A percentile compares a stretch with the other conserved stretches of the same genome.
phyloP scores from a whole-genome alignment of 1,140 invertebrate genomes.

The Drosophila subobscura region DNA sequence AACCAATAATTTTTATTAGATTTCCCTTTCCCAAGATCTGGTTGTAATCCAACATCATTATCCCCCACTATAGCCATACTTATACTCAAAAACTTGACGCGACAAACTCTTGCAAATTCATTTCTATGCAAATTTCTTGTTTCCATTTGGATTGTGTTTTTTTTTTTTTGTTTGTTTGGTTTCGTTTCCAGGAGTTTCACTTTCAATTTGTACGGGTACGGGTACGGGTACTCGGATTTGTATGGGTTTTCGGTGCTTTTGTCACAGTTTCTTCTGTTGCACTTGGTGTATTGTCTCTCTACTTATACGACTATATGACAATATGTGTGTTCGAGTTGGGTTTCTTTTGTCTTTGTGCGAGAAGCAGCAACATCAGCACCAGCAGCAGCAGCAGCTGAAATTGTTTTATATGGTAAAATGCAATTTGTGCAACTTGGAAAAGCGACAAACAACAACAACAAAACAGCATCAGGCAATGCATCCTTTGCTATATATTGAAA shows the following conservation, averaged over 20 bases:
- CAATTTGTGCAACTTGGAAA: constrained; percentile 81
- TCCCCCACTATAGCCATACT: constrained; percentile 31
- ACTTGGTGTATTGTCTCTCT: constrained; percentile 54
- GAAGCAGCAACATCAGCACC: constrained; percentile 3
- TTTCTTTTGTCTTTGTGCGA: constrained; percentile 64
- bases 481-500: constrained; percentile 81
- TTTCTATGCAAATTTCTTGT: constrained; percentile 82
- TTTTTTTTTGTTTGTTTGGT: constrained; percentile 30
- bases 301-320: constrained; percentile 22
- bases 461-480: constrained; percentile 68
- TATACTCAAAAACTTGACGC: constrained; percentile 22
- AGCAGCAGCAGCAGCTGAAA: constrained; percentile 52
- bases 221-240: neutral
- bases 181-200: constrained; percentile 65
- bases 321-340: constrained; percentile 54
- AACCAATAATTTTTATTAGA: constrained; percentile 34
- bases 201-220: constrained; percentile 67
- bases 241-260: constrained; percentile 61
- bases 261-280: constrained; percentile 55
- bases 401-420: constrained; percentile 82
- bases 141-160: constrained; percentile 69
- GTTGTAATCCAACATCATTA: constrained; percentile 42
- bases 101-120: constrained; percentile 74
- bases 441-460: constrained; percentile 74
- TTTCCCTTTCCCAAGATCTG: constrained; percentile 35